Evolutionary conservation across 2,888 invertebrate genomes (phyloP), one percentile per base, ranked within the genome.

Genomic region (Carpatolechia fugitivella): DNA sequence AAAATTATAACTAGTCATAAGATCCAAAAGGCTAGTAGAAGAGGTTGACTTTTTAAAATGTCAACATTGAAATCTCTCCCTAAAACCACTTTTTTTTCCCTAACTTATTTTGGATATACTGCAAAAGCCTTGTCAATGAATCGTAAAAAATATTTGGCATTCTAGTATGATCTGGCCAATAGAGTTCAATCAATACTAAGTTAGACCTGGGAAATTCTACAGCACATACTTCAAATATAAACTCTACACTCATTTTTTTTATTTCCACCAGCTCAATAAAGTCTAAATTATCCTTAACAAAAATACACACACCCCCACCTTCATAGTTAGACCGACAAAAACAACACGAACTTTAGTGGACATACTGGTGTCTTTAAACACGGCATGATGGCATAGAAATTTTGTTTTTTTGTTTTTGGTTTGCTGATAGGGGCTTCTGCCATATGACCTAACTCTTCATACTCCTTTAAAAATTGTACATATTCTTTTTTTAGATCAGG

Each of bases 21-120:
- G 24, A 18, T 49, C 13, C n/a, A n/a, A 35, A 16, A 49, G 49
- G n/a, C 10, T 20, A 10, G 7, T 4, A 5, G 18, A 35, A 10
- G 11, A 8, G 6, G 20, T 24, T 6, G 36, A 29, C 20, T 24
- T 24, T 13, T 38, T 8, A 50, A 24, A n/a, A 50, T 14, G 24
- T 50, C 44, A 11, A 50, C 50, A 29, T 50, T 50, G 7, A 36
- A 50, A 24, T 50, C 50, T n/a, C 50, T 38, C n/a, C 50, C 50
- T 0, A 50, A 6, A n/a, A 50, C 13, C 4, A 50, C n/a, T 6
- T n/a, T 13, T 50, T 38, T 24, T 24, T 50, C 1, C 6, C 3
- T 8, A 35, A 36, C 38, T 50, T 50, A 7, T 13, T 31, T 8
- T 24, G 24, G 6, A 24, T 24, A 6, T 24, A 24, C 24, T 24